These are phyloP conservation scores for Chiroxiphia lanceolata DNA, from an alignment of 2,797 vertebrate species.

Conservation along the genomic window DNA sequence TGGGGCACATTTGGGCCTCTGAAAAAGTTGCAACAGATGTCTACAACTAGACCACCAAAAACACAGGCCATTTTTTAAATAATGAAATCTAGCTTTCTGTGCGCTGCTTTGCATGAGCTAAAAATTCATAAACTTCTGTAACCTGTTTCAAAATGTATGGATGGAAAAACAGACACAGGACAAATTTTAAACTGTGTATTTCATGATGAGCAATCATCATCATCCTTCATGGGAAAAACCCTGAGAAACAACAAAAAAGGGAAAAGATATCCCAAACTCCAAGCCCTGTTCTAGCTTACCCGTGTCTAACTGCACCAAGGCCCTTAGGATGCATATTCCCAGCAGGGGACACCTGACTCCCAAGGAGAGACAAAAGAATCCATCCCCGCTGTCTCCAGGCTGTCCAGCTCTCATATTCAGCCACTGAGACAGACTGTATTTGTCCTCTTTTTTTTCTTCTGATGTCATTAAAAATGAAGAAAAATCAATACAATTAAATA, in stretches of 20 bases:
- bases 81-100: neutral
- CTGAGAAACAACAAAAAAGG: neutral
- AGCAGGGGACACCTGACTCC: neutral
- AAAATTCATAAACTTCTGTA: neutral
- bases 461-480: conserved; percentile 9
- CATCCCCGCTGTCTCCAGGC: neutral
- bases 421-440: neutral
- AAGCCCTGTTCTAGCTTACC: neutral
- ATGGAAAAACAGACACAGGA: neutral
- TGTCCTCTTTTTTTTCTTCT: neutral
- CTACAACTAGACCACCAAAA: neutral
- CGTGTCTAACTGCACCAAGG: rapidly evolving
- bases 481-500: conserved; percentile 50
- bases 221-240: neutral
- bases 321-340: neutral
- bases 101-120: neutral
- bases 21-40: neutral
- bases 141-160: neutral
- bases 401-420: neutral
- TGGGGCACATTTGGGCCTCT: neutral
- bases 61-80: neutral
- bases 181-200: neutral
- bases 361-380: neutral
- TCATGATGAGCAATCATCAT: neutral
- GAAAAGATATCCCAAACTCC: neutral